phyloP scores from a whole-genome alignment of 2,797 vertebrate species.

The Neosalanx taihuensis region DNA sequence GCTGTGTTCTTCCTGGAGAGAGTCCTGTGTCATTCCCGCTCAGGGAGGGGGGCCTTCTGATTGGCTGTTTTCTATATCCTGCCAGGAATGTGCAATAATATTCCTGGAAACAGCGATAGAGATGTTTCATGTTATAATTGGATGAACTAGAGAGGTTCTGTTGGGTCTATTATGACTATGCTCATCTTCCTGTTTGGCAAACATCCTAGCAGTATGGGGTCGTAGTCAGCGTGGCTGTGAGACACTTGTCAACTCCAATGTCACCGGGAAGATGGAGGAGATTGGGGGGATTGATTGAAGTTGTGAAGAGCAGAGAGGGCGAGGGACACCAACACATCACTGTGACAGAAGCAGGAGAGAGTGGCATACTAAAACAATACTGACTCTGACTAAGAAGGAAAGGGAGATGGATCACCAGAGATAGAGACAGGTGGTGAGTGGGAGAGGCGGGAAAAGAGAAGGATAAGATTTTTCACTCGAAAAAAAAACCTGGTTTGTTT shows the following conservation, averaged over 20 bases:
- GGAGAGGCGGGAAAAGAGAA: slow-evolving; percentile 38
- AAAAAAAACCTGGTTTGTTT: not conserved
- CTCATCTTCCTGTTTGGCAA: slow-evolving; percentile 29
- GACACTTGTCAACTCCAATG: slow-evolving; percentile 70
- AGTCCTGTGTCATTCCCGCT: not conserved
- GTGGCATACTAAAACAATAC: slow-evolving; percentile 42
- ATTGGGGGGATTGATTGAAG: slow-evolving; percentile 72
- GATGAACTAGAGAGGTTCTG: not conserved
- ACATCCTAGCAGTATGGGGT: slow-evolving; percentile 37
- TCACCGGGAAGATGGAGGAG: slow-evolving; percentile 47
- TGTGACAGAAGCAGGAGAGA: slow-evolving; percentile 50
- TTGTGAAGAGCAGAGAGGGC: slow-evolving; percentile 54
- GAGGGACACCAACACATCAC: slow-evolving; percentile 61
- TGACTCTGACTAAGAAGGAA: slow-evolving; percentile 14
- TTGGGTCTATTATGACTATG: not conserved
- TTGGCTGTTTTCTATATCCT: not conserved
- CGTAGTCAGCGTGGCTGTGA: slow-evolving; percentile 52
- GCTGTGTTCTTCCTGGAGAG: slow-evolving; percentile 3
- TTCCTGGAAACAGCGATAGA: not conserved
- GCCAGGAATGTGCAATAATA: too few species aligned
- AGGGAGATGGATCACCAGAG: slow-evolving; percentile 12
- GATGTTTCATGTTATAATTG: not conserved
- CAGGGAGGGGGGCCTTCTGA: slow-evolving; percentile 1
- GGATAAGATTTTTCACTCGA: not conserved
- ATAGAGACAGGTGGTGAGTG: slow-evolving; percentile 46